Conservation (phyloP, 2,113 vertebrate genomes). For the Acinonyx jubatus region DNA sequence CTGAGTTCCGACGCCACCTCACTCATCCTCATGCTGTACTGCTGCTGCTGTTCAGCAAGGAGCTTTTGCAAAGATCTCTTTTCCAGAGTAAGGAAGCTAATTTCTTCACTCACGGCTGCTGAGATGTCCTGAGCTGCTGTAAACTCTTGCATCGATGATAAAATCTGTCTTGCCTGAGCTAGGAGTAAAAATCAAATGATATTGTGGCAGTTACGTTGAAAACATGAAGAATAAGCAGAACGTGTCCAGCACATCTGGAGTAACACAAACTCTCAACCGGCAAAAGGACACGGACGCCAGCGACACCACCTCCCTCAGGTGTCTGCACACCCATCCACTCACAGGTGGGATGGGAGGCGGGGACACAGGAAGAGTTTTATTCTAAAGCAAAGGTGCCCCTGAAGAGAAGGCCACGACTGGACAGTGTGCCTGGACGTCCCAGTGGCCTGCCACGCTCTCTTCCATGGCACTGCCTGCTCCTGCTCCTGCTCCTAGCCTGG, state of each 20-base stretch:
- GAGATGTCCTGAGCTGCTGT: slow-evolving; percentile 64
- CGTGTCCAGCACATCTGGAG: neutral
- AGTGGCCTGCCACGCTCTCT: neutral
- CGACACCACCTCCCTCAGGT: neutral
- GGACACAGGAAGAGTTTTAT: neutral
- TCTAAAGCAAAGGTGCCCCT: neutral
- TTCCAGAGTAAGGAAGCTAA: slow-evolving; percentile 80
- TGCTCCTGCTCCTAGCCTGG: neutral
- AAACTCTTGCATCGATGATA: slow-evolving; percentile 83
- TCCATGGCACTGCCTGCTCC: neutral
- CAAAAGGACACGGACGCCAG: accelerated
- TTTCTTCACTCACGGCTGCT: slow-evolving; percentile 71
- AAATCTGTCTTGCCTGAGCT: slow-evolving; percentile 88
- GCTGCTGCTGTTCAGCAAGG: slow-evolving; percentile 74
- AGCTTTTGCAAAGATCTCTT: slow-evolving; percentile 70
- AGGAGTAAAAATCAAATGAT: neutral
- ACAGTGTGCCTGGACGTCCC: no score
- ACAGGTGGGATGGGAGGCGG: neutral
- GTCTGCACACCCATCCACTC: accelerated
- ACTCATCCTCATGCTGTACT: slow-evolving; percentile 68
- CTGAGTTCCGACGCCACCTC: slow-evolving; percentile 81
- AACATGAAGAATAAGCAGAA: neutral
- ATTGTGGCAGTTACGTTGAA: neutral
- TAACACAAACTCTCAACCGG: neutral
- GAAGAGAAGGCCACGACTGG: neutral